A percentile compares a stretch with the other conserved stretches of the same genome.
phyloP scores from a whole-genome alignment of 2,113 vertebrate genomes.

The Onychorhynchus coronatus region DNA sequence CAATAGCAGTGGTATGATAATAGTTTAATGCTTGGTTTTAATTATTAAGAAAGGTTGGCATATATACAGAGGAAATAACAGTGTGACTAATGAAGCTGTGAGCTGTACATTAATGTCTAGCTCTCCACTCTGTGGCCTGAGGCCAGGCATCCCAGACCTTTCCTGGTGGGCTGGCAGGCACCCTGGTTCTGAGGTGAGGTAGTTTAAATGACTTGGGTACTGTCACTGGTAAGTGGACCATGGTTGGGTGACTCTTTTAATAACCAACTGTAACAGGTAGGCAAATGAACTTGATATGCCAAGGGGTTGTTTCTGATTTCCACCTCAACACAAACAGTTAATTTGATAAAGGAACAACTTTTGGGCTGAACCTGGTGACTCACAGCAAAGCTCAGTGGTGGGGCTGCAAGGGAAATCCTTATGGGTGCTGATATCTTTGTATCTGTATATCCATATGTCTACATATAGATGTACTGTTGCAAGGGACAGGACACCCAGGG shows the following conservation, averaged over 20 bases:
- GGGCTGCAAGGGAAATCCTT: not conserved
- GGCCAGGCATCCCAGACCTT: not conserved
- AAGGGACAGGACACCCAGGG: not conserved
- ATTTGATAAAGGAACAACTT: not conserved
- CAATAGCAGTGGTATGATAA: not conserved
- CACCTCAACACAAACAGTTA: not conserved
- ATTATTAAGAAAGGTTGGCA: not conserved
- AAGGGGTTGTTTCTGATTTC: not conserved
- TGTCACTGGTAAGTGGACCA: rapidly evolving
- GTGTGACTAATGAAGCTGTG: not conserved
- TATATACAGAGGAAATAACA: not conserved
- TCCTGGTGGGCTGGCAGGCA: not conserved
- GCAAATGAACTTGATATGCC: not conserved
- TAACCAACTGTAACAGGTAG: not conserved
- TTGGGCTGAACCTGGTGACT: not conserved
- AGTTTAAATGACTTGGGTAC: not conserved
- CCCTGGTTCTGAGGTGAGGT: not conserved
- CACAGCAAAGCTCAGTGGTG: not conserved
- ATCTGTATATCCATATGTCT: not conserved
- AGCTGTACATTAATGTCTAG: not conserved
- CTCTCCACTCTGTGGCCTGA: not conserved
- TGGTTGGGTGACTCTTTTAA: not conserved
- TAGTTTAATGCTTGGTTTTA: not conserved
- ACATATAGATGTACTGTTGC: no score
- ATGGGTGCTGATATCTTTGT: not conserved